phyloP scores from a whole-genome alignment of 2,113 vertebrate species.

The Petromus typicus region DNA sequence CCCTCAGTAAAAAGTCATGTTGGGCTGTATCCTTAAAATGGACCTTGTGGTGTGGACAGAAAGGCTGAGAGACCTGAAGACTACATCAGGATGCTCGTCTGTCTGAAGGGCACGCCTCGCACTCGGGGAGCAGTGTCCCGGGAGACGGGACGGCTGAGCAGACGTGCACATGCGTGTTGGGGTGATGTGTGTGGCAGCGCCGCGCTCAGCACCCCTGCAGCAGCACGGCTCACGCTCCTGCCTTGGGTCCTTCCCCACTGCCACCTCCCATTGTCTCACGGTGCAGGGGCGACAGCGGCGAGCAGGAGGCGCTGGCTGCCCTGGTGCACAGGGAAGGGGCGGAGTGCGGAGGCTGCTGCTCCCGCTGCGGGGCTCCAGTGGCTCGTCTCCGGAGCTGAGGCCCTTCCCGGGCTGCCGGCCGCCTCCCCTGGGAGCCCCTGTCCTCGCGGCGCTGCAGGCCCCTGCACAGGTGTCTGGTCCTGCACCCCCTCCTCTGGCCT shows the following conservation, averaged over 20 bases:
- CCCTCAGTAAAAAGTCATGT: slow-evolving; percentile 84
- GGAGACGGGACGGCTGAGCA: not conserved
- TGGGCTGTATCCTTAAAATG: slow-evolving; percentile 85
- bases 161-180: not conserved
- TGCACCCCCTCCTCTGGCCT: not conserved
- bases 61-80: slow-evolving; percentile 79
- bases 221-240: not conserved
- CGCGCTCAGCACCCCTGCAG: not conserved
- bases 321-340: not conserved
- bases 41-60: slow-evolving; percentile 80
- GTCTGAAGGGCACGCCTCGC: not conserved
- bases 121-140: not conserved
- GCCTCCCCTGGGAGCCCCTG: not conserved
- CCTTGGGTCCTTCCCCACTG: not conserved
- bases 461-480: not conserved
- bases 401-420: not conserved
- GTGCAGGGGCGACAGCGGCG: not conserved
- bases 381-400: not conserved
- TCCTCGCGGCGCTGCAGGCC: not conserved
- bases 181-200: not conserved
- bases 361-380: not conserved
- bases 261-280: not conserved
- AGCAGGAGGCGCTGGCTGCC: too few species aligned
- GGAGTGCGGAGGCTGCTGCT: not conserved
- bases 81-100: slow-evolving; percentile 61